Evolutionary conservation across 2,797 vertebrate species (phyloP), one percentile per base, ranked within the genome.

Genomic region (Anas capensis): DNA sequence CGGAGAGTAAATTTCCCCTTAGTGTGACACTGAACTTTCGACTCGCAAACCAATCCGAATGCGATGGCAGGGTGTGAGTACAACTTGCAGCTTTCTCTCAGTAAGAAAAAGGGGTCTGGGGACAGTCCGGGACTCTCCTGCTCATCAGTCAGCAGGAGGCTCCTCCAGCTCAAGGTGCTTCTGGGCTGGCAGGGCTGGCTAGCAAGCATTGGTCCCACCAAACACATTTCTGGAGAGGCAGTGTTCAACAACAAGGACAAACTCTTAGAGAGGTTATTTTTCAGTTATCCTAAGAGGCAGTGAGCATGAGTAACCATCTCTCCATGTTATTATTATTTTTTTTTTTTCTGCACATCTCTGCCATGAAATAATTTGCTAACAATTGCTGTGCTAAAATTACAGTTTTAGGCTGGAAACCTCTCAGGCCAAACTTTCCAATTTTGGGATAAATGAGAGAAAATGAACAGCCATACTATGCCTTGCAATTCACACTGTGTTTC

Each of bases 261-360:
- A 9, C 5, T 65, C 26, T 51, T 17, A 19, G 21, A 1, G 5
- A 19, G 5, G 8, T 51, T 62, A 14, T 48, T 24, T 16, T 31
- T n/a, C 61, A 54, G 24, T 34, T 82, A 36, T 61, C 61, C 49
- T 15, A 56, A 62, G 27, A 33, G 42, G 4, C 17, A 83, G 34
- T 0, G 0, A 73, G 12, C 26, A 29, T 0, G 1, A 78, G 6
- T 56, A 86, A 62, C 2, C 0, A 3, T 66, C 2, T 85, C 13
- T 54, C 20, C 21, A 13, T 38, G 14, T 2, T 18, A 36, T 29
- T 40, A 51, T 24, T 26, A 69, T 36, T 14, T 53, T 33, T 21
- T 6, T 16, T 16, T 18, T 53, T 33, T 6, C 34, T 81, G 8
- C 34, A 48, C 23, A 34, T 34, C 4, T 46, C 27, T 68, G 34